Percentiles rank a stretch among this genome's conserved stretches.
phyloP scores from a whole-genome alignment of 2,113 vertebrate species.

The Odobenus rosmarus region DNA sequence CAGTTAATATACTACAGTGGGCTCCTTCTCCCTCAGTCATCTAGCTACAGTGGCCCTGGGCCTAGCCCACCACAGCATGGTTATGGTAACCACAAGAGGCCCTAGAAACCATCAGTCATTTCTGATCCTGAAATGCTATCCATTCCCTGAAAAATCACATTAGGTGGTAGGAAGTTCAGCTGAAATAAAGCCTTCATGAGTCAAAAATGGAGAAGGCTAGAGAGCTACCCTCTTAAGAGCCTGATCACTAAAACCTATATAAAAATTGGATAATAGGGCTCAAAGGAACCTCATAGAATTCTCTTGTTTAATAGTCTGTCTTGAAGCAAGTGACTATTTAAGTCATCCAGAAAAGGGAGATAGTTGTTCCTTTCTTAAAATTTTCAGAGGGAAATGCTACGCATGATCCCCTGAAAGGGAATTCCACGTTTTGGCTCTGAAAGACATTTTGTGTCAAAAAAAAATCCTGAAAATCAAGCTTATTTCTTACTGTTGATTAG shows the following conservation, averaged over 20 bases:
- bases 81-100: neutral
- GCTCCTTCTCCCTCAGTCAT: neutral
- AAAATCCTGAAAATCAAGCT: neutral
- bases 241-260: neutral
- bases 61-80: neutral
- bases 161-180: neutral
- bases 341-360: neutral
- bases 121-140: neutral
- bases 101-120: neutral
- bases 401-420: neutral
- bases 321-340: neutral
- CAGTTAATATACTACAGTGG: neutral
- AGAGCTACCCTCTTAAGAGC: neutral
- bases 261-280: neutral
- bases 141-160: neutral
- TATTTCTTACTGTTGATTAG: neutral
- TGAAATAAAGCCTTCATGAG: neutral
- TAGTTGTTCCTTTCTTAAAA: constrained; percentile 16
- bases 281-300: neutral
- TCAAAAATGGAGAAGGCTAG: neutral
- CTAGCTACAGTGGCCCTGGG: neutral
- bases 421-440: neutral
- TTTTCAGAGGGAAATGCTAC: neutral
- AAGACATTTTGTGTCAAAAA: neutral
- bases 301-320: neutral